A percentile compares a stretch with the other conserved stretches of the same genome.
These are phyloP conservation scores for Bhutanitis thaidina DNA, from an alignment of 2,888 invertebrate genomes.

Conservation along the genomic window DNA sequence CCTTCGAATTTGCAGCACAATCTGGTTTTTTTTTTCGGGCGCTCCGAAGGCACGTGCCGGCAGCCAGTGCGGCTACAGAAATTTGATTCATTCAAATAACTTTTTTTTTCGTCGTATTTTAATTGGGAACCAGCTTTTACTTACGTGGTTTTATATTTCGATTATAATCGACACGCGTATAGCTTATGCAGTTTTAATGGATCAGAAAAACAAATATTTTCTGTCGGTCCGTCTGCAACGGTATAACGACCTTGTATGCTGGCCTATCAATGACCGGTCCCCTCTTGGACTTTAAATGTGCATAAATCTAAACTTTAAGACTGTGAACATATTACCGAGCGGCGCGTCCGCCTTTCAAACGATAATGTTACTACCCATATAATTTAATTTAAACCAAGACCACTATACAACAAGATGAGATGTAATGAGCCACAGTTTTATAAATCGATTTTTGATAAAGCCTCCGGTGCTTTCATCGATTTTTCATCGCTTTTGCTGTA, in stretches of 20 bases:
- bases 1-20: neutral
- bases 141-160: neutral
- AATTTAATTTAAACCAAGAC: neutral
- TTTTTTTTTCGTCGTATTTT: constrained; percentile 7
- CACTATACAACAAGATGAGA: neutral
- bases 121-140: constrained; percentile 16
- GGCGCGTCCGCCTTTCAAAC: neutral
- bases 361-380: neutral
- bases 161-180: neutral
- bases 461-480: neutral
- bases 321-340: neutral
- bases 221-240: neutral
- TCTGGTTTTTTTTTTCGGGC: constrained; percentile 1
- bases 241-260: constrained; percentile 3
- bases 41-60: constrained; percentile 11
- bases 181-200: neutral
- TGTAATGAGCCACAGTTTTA: neutral
- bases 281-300: neutral
- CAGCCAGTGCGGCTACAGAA: constrained; percentile 7
- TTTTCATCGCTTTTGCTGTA: neutral
- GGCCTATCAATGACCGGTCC: neutral
- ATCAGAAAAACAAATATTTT: neutral
- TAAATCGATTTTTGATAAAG: neutral
- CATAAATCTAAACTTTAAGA: constrained; percentile 4
- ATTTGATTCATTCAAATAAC: constrained; percentile 15